These are phyloP conservation scores for Amphiprion clarkii DNA, from an alignment of 2,797 vertebrate genomes.

Conservation along the genomic window DNA sequence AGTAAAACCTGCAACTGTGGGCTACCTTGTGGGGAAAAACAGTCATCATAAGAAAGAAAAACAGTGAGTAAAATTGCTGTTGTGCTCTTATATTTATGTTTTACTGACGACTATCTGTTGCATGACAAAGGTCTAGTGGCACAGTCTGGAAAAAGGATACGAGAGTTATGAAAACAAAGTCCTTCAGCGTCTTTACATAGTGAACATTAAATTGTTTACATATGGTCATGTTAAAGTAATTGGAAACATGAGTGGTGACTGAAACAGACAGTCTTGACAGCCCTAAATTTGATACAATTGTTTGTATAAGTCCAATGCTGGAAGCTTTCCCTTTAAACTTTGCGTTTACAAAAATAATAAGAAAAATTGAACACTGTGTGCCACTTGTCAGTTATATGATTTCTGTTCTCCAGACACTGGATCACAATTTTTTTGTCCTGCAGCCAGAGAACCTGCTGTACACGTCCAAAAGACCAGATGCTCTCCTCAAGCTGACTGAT, in stretches of 20 bases:
- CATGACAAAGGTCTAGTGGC: not conserved
- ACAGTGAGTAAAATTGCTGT: not conserved
- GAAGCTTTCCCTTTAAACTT: not conserved
- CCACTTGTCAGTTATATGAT: not conserved
- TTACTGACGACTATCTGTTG: not conserved
- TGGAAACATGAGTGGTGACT: not conserved
- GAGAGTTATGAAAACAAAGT: not conserved
- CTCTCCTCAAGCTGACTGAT: constrained; percentile 91
- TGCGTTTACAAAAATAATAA: not conserved
- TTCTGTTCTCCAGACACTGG: not conserved
- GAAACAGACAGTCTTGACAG: not conserved
- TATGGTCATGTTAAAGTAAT: not conserved
- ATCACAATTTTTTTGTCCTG: constrained; percentile 12
- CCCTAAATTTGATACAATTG: not conserved
- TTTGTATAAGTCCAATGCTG: constrained; percentile 3
- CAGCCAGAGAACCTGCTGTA: constrained; percentile 94
- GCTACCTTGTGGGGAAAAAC: not conserved
- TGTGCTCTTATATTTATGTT: not conserved
- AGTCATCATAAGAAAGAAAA: not conserved
- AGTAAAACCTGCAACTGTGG: not conserved
- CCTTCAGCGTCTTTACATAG: not conserved
- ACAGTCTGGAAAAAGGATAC: not conserved
- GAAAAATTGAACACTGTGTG: not conserved
- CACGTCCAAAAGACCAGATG: constrained; percentile 89
- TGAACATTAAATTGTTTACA: constrained; percentile 14